Conservation (phyloP, 2,888 invertebrate genomes). For the Cheilosia impressa region DNA sequence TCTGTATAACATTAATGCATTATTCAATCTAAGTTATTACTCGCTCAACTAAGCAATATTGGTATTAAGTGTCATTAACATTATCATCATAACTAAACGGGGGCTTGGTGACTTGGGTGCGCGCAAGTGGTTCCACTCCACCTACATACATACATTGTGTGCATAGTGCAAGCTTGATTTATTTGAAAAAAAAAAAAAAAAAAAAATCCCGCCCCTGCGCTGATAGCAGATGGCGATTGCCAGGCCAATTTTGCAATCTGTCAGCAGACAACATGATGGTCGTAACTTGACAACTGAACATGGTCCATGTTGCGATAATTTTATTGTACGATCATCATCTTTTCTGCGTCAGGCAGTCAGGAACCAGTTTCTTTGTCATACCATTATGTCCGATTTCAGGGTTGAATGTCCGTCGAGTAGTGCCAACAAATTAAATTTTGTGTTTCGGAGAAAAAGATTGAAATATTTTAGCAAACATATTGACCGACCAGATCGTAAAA, state of each 20-base stretch:
- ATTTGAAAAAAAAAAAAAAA: too few relatives aligned
- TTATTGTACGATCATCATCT: background rate
- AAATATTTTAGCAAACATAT: background rate
- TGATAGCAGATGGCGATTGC: constrained; percentile 20
- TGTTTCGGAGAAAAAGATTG: constrained; percentile 17
- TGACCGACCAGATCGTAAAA: constrained; percentile 9
- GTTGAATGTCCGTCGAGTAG: constrained; percentile 25
- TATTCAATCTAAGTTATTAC: constrained; percentile 10
- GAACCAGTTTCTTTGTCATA: constrained; percentile 34
- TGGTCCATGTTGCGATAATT: background rate
- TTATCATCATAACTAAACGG: background rate
- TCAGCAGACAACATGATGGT: background rate
- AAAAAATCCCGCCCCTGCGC: background rate
- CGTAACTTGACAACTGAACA: constrained; percentile 4
- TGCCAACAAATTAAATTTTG: background rate
- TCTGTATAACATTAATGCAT: background rate
- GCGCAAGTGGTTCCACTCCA: background rate
- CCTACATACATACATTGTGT: background rate
- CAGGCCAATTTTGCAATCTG: constrained; percentile 31
- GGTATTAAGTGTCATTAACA: constrained; percentile 44
- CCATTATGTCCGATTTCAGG: constrained; percentile 4
- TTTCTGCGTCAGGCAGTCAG: background rate
- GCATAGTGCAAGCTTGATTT: background rate
- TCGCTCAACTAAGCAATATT: constrained; percentile 35
- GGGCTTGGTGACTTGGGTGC: background rate